Conservation (phyloP, 2,888 invertebrate genomes). For the Lepidocyrtoides sp. region DNA sequence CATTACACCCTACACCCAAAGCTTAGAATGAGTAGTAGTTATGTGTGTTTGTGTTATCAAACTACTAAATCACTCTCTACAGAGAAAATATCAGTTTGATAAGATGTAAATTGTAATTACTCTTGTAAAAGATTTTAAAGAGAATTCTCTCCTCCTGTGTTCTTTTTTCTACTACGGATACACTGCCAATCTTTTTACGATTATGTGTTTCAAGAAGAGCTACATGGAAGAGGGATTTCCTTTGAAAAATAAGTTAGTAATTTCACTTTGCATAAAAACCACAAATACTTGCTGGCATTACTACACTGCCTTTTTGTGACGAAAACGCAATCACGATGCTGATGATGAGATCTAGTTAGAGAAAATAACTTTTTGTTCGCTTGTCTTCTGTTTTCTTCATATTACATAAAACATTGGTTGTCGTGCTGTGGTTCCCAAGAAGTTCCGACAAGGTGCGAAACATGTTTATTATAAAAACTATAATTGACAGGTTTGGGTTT, state of each 20-base stretch:
- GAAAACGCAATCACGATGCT: no score
- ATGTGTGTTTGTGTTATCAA: neutral
- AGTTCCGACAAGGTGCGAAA: constrained; percentile 74
- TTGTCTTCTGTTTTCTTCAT: neutral
- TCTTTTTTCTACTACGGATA: neutral
- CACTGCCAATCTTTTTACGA: neutral
- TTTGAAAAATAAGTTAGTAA: constrained; percentile 35
- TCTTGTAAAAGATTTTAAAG: neutral
- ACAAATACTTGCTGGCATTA: neutral
- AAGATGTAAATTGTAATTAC: constrained; percentile 40
- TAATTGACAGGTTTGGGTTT: constrained; percentile 68
- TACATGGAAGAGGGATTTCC: constrained; percentile 54
- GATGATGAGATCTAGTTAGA: constrained; percentile 47
- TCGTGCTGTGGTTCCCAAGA: constrained; percentile 26
- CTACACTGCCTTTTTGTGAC: neutral
- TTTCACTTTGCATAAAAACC: constrained; percentile 64
- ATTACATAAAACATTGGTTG: neutral
- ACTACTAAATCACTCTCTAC: constrained; percentile 1
- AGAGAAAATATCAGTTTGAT: constrained; percentile 5
- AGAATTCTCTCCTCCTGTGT: neutral
- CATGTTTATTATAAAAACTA: constrained; percentile 70
- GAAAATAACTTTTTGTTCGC: constrained; percentile 51
- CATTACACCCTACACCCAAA: neutral
- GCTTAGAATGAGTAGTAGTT: neutral
- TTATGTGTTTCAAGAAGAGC: constrained; percentile 2